Evolutionary conservation across 2,888 invertebrate species (phyloP).

Genomic region (Cerceris ruficornis): DNA sequence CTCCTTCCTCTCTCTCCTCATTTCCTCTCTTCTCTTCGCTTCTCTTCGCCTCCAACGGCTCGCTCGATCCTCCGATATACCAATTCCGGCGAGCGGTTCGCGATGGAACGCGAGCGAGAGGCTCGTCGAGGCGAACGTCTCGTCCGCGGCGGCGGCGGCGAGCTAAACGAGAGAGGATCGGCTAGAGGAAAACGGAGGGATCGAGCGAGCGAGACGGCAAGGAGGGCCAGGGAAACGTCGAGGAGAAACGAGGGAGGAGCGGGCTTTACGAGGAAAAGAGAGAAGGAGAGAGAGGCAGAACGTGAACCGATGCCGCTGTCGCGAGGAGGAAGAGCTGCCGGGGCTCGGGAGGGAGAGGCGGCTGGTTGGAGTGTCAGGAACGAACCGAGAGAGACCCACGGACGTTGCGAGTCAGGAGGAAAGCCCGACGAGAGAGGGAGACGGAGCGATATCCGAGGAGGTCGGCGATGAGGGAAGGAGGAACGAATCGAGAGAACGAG

Average conservation of each 20-base stretch:
- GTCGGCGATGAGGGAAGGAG: constrained; percentile 34
- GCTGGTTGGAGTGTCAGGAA: constrained; percentile 64
- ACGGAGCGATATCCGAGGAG: constrained; percentile 1
- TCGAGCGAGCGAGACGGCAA: neutral
- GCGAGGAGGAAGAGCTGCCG: constrained; percentile 50
- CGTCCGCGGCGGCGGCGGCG: constrained; percentile 30
- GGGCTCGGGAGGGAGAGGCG: constrained; percentile 18
- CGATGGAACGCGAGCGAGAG: constrained; percentile 67
- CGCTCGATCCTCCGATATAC: constrained; percentile 57
- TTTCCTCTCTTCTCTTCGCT: constrained; percentile 18
- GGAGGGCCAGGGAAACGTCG: neutral
- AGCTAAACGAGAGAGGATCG: constrained; percentile 43
- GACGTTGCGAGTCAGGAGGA: constrained; percentile 12
- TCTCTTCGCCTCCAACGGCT: constrained; percentile 28
- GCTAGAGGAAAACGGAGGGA: constrained; percentile 33
- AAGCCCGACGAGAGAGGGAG: constrained; percentile 22
- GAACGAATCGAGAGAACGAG: constrained; percentile 53
- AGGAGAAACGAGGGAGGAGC: constrained; percentile 1
- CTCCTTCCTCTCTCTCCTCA: constrained; percentile 23
- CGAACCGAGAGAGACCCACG: constrained; percentile 47
- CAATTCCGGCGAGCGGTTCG: constrained; percentile 60
- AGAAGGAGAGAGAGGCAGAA: constrained; percentile 36
- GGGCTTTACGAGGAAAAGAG: constrained; percentile 16
- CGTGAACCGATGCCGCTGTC: constrained; percentile 66
- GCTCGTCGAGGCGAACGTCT: constrained; percentile 33